phyloP scores from a whole-genome alignment of 2,888 invertebrate genomes.

The Ariolimax columbianus region DNA sequence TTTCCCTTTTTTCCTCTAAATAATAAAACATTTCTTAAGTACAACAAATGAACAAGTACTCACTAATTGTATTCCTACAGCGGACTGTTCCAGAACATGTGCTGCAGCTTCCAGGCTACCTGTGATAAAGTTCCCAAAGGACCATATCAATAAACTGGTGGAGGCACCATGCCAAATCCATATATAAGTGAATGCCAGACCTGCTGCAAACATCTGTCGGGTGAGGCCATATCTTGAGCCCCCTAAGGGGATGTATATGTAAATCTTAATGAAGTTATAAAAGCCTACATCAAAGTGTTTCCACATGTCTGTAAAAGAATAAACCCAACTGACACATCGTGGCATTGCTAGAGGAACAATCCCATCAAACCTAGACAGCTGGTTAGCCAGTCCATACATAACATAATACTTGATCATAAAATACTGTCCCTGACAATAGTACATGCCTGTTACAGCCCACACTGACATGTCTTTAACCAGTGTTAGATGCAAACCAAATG shows the following conservation, averaged over 20 bases:
- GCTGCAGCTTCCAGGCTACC: slow-evolving; percentile 43
- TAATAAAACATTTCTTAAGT: no score
- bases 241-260: slow-evolving; percentile 88
- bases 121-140: slow-evolving; percentile 90
- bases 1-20: no score
- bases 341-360: slow-evolving; percentile 86
- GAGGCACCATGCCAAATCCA: slow-evolving; percentile 94
- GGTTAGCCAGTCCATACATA: slow-evolving; percentile 89
- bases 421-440: slow-evolving; percentile 93
- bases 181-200: slow-evolving; percentile 88
- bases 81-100: slow-evolving; percentile 3
- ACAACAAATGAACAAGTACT: slow-evolving; percentile 11
- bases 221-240: slow-evolving; percentile 76
- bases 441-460: slow-evolving; percentile 89
- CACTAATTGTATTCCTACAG: slow-evolving; percentile 30
- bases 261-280: slow-evolving; percentile 91
- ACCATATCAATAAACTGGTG: slow-evolving; percentile 89
- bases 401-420: slow-evolving; percentile 95
- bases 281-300: slow-evolving; percentile 94
- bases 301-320: slow-evolving; percentile 98
- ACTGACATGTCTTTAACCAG: slow-evolving; percentile 81
- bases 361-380: slow-evolving; percentile 84
- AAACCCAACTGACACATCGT: slow-evolving; percentile 92
- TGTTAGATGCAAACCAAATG: slow-evolving; percentile 84
- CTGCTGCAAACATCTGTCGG: slow-evolving; percentile 84